phyloP scores from a whole-genome alignment of 1,140 invertebrate genomes.

The Drosophila aff. region DNA sequence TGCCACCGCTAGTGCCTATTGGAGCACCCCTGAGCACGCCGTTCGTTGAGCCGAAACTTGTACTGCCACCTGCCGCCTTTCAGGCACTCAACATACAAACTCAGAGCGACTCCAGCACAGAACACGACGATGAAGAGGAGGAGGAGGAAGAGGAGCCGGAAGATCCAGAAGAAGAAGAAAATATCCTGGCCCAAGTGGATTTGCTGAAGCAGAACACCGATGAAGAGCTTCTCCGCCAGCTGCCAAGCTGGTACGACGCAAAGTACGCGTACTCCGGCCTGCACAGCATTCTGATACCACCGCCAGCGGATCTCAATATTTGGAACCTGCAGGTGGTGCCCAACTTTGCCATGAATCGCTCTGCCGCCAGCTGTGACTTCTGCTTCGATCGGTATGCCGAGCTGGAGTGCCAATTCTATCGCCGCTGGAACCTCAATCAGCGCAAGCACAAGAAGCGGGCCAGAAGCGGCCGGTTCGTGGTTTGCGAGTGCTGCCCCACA shows the following conservation, averaged over 20 bases:
- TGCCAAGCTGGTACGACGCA: constrained; percentile 85
- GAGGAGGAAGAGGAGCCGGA: constrained; percentile 35
- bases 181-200: constrained; percentile 72
- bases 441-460: constrained; percentile 84
- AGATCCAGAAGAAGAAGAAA: constrained; percentile 42
- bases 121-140: constrained; percentile 44
- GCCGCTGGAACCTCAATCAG: constrained; percentile 79
- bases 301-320: constrained; percentile 85
- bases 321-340: constrained; percentile 80
- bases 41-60: constrained; percentile 58
- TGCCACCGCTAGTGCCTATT: constrained; percentile 70
- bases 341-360: constrained; percentile 81
- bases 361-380: constrained; percentile 86
- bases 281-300: constrained; percentile 88
- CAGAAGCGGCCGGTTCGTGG: constrained; percentile 85
- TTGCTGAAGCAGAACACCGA: constrained; percentile 61
- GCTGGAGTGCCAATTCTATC: constrained; percentile 86
- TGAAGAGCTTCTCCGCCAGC: constrained; percentile 62
- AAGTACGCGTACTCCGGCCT: constrained; percentile 88
- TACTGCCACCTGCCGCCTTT: constrained; percentile 47
- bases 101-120: constrained; percentile 60
- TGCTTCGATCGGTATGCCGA: constrained; percentile 86
- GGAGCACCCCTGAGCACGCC: constrained; percentile 69
- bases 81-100: constrained; percentile 55
- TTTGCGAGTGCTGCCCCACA: constrained; percentile 87